These are phyloP conservation scores for Microctenopoma lineatum DNA, from an alignment of 2,797 vertebrate species.

Conservation along the genomic window DNA sequence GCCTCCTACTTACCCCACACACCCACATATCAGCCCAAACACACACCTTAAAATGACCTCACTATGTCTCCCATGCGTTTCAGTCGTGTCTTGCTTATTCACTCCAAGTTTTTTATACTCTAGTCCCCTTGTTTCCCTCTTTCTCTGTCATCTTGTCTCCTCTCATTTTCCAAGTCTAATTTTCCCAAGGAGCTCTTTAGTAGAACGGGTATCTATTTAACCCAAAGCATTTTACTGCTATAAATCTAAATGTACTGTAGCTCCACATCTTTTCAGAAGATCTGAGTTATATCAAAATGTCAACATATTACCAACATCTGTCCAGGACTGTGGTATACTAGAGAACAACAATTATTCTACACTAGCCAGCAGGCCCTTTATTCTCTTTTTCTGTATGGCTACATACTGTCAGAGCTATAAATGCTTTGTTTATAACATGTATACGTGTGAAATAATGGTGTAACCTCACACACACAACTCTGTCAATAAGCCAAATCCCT, in stretches of 20 bases:
- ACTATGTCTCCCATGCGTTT: slow-evolving; percentile 8
- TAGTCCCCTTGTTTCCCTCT: slow-evolving; percentile 22
- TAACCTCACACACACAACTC: neutral
- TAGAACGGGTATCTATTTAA: slow-evolving; percentile 18
- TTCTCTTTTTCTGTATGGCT: slow-evolving; percentile 2
- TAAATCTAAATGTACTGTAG: neutral
- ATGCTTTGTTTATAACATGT: slow-evolving; percentile 5
- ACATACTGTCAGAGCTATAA: neutral
- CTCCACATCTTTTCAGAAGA: neutral
- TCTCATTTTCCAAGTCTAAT: slow-evolving; percentile 10
- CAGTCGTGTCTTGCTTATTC: slow-evolving; percentile 35
- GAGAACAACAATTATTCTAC: neutral
- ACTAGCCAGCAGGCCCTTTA: neutral
- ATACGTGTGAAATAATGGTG: slow-evolving; percentile 4
- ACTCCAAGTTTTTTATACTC: slow-evolving; percentile 13
- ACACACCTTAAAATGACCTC: slow-evolving; percentile 56
- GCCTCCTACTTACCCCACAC: slow-evolving; percentile 50
- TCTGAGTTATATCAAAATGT: too few species aligned
- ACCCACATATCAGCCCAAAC: slow-evolving; percentile 46
- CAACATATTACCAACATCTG: too few species aligned
- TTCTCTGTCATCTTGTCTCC: slow-evolving; percentile 3
- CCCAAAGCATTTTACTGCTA: slow-evolving; percentile 11
- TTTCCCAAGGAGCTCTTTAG: slow-evolving; percentile 26
- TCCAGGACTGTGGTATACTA: neutral
- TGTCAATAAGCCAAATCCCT: slow-evolving; percentile 1